Evolutionary conservation across 1,140 invertebrate genomes (phyloP), one percentile per base, ranked within the genome.

Genomic region (Drosophila orena): DNA sequence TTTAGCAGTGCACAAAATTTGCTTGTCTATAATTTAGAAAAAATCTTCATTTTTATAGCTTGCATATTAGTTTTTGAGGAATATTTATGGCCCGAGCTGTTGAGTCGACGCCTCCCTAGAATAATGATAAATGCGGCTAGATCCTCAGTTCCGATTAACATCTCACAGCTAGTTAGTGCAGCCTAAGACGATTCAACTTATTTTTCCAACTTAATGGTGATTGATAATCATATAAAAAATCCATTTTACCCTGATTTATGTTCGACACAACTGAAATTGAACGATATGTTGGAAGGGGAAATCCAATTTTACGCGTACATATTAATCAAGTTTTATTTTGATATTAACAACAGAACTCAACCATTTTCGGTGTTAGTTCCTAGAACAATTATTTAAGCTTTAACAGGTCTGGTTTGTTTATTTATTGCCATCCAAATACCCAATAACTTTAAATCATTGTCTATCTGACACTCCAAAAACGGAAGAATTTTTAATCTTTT

Each of bases 61-160:
- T 52, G 66, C 66, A 70, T 70, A 70, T 70, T 69, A 70, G 66
- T 69, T 70, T 70, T 69, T 70, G 64, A 70, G 35, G 66, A 47
- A 47, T 57, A 75, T 75, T 75, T 75, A 75, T 75, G 44, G 54
- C 49, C 40, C 27, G 27, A 75, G 59, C 72, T 75, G 72, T 75
- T 75, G 60, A 75, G 59, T 65, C 72, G 72, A 75, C 72, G 71
- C 71, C 71, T 75, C 60, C 60, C 72, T 65, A 65, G 72, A 75
- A 66, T 75, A 75, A 70, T 75, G 72, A 75, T 75, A 75, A 75
- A 75, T 75, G 66, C 73, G 20, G 49, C 43, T 24, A 50, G 72
- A 56, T 74, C 59, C 54, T 43, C 46, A 49, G 15, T 37, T 57
- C 42, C 71, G 72, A 75, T 75, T 66, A 75, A 64, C 71, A 75